Base-by-base conservation (phyloP, 2,888 invertebrate genomes). In the Hirtodrosophila cameraria region DNA sequence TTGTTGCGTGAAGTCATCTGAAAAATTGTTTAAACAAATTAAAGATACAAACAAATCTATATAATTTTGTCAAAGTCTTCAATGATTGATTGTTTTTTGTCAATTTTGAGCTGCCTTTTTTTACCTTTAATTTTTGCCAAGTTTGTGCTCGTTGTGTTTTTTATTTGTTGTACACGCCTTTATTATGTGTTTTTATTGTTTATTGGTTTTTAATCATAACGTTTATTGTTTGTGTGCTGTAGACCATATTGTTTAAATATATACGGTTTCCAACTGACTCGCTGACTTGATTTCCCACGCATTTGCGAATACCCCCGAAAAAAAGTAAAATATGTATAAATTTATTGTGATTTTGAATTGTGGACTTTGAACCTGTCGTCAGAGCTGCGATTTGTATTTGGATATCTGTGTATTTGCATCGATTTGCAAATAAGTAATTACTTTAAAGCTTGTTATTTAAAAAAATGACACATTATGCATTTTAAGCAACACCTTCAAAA, bases 171-270 rank as follows among this genome's bases (percentile, higher is more conserved):
- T 58, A 28, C 39, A 16, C 45, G 28, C 27, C 55, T 68, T 68
- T 68, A 64, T 64, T 52, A 58, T 55, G 59, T 55, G 43, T 54
- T 60, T 71, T 74, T 75, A 70, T 81, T 81, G 75, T 76, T 79
- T 78, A 78, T 82, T 78, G 75, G 68, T 71, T 82, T 82, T 81
- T 84, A 78, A 81, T 81, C 68, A 82, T 84, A 81, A 84, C 65
- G 84, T 77, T 81, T 64, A 73, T 71, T 84, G 75, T 69, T 16
- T 61, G 60, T 68, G 66, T 67, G 50, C 68, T 58, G 18, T 61
- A 59, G 69, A 76, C 73, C 73, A 76, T 69, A 73, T 67, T 64
- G 61, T 49, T 42, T 38, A 39, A 42, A 23, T 33, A 27, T 46
- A 39, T 45, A 39, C 39, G 48, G 25, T 36, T 45, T 52, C 36